Evolutionary conservation across 2,113 vertebrate genomes (phyloP), one percentile per base, ranked within the genome.

Genomic region (Malurus melanocephalus): DNA sequence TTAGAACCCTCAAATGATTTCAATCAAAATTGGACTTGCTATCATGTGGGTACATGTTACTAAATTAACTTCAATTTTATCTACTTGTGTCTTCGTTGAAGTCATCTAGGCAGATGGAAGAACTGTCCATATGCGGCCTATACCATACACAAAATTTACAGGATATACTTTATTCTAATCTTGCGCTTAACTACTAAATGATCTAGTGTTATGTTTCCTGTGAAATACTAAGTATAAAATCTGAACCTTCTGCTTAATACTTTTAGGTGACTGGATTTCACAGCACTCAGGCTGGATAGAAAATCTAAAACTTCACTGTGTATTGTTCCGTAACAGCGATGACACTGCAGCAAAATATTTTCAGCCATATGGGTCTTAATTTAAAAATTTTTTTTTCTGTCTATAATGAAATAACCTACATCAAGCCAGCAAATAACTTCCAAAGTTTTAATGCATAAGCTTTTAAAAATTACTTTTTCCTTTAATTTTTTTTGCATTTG

Each of bases 51-150:
- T 93, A 90, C 89, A 87, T 94, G 94, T 94, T 94, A 83, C 94
- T 94, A 96, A 93, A 93, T 94, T 95, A 94, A 93, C 79, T 77
- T 85, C 80, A 77, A 51, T 94, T 86, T 94, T 92, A 85, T 93
- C 85, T 89, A 56, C 90, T 94, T 82, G 84, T 93, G 60, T 90
- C 87, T 91, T 88, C 45, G 4, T 79, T 86, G 79, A 87, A 94
- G 89, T 94, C 85, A 64, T 92, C 69, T 55, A 92, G 91, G 93
- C 94, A 96, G 90, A 94, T 96, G 93, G 95, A 94, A 93, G 75
- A 83, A 85, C 78, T 94, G 93, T 87, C 93, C 92, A 85, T 96
- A 96, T 94, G 88, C 15, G 91, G 88, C 60, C 88, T 89, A 35
- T 94, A 87, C 59, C 55, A 53, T 85, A 72, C 6, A 87, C 35